A percentile compares a stretch with the other conserved stretches of the same genome.
phyloP scores from a whole-genome alignment of 2,888 invertebrate species.

The Spatulosminthurus flaviceps region DNA sequence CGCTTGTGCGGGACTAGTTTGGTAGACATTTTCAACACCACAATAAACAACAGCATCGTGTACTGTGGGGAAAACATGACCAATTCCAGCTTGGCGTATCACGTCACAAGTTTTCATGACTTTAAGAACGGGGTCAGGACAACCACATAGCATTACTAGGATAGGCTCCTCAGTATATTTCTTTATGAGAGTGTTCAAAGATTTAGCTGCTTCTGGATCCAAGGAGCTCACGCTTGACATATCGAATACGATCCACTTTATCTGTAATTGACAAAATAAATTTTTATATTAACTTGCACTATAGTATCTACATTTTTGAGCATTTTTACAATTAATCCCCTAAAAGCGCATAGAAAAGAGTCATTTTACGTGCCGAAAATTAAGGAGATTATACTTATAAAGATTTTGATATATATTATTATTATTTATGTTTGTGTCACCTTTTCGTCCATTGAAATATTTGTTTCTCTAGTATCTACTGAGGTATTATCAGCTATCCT shows the following conservation, averaged over 20 bases:
- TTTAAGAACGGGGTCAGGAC: constrained; percentile 63
- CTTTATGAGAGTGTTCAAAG: constrained; percentile 52
- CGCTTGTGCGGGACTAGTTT: background rate
- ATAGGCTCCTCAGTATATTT: constrained; percentile 52
- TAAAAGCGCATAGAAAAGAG: background rate
- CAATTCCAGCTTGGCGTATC: constrained; percentile 66
- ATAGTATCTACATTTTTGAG: background rate
- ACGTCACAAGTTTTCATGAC: constrained; percentile 66
- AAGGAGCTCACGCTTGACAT: constrained; percentile 74
- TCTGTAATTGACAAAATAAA: constrained; percentile 49
- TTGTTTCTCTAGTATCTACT: background rate
- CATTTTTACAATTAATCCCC: background rate
- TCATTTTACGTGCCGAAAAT: no score
- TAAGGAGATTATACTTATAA: no score
- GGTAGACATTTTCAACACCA: background rate
- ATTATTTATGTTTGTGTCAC: no score
- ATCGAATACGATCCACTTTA: constrained; percentile 69
- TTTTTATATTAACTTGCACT: background rate
- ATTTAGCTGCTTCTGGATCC: constrained; percentile 68
- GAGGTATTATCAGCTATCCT: constrained; percentile 35
- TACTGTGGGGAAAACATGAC: constrained; percentile 67
- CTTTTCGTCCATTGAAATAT: background rate
- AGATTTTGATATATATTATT: no score
- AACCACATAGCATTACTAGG: constrained; percentile 52
- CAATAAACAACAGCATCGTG: constrained; percentile 67